A percentile compares a stretch with the other conserved stretches of the same genome.
These are phyloP conservation scores for Paramuricea clavata DNA, from an alignment of 92 coral and sea anemone species.

Conservation along the genomic window DNA sequence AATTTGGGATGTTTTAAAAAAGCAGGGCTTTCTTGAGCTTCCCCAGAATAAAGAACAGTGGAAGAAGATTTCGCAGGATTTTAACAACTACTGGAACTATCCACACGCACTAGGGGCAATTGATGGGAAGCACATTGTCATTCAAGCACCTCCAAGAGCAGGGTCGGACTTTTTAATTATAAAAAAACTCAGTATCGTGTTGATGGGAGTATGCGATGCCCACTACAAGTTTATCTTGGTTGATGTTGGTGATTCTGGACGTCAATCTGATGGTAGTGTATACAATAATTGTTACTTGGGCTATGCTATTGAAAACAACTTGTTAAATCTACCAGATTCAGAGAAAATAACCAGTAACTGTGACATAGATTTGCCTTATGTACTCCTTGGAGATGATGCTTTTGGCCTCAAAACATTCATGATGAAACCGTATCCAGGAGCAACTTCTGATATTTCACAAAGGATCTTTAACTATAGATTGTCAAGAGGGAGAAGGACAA, in stretches of 20 bases:
- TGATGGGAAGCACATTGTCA: constrained; percentile 19
- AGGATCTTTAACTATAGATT: constrained; percentile 10
- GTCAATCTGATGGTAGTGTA: too few relatives aligned
- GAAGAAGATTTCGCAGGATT: constrained; percentile 7
- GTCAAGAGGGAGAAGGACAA: background rate
- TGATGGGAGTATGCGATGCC: constrained; percentile 10
- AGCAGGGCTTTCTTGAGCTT: background rate
- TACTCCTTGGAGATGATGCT: constrained; percentile 19
- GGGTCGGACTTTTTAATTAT: too few relatives aligned
- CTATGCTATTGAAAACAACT: background rate
- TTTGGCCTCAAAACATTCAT: constrained; percentile 5
- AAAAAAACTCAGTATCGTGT: background rate
- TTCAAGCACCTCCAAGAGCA: constrained; percentile 35
- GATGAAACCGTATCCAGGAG: constrained; percentile 17
- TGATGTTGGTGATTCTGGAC: constrained; percentile 2
- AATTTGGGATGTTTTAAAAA: background rate
- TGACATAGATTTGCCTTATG: background rate
- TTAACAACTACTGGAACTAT: constrained; percentile 8
- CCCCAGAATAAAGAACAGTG: background rate
- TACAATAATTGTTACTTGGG: too few relatives aligned
- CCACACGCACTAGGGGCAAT: constrained; percentile 34
- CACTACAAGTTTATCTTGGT: background rate
- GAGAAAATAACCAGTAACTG: background rate
- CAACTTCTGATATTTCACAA: background rate
- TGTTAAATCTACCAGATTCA: background rate